phyloP scores from a whole-genome alignment of 2,888 invertebrate genomes.

The Epinotia bilunana region DNA sequence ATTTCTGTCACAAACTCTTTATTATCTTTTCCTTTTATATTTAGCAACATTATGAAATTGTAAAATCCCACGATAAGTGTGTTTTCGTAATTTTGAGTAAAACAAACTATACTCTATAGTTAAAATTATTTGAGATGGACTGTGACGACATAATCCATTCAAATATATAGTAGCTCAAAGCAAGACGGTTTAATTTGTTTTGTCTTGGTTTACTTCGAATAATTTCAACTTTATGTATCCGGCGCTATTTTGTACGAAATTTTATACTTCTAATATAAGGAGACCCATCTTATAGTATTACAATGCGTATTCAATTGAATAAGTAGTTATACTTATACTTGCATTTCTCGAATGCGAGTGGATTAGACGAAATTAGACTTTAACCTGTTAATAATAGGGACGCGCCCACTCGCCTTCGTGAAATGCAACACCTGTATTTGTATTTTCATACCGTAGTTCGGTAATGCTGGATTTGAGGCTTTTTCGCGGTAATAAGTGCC shows the following conservation, averaged over 20 bases:
- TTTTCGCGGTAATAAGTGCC: neutral
- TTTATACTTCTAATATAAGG: constrained; percentile 19
- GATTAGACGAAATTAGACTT: no score
- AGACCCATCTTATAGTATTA: neutral
- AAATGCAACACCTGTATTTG: neutral
- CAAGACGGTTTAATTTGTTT: neutral
- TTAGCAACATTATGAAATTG: no score
- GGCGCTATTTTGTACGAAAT: neutral
- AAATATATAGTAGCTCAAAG: neutral
- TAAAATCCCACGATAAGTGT: no score
- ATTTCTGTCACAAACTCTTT: no score
- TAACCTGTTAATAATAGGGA: no score
- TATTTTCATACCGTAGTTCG: neutral
- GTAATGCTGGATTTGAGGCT: neutral
- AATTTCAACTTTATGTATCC: neutral
- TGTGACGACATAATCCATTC: no score
- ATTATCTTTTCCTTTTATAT: no score
- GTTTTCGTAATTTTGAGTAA: no score
- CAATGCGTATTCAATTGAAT: neutral
- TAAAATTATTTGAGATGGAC: no score
- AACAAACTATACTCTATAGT: no score
- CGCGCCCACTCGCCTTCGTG: no score
- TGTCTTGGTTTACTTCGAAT: neutral
- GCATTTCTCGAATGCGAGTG: no score
- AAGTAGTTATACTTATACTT: neutral